phyloP scores from a whole-genome alignment of 1,140 invertebrate species.

The Orchesella cincta region DNA sequence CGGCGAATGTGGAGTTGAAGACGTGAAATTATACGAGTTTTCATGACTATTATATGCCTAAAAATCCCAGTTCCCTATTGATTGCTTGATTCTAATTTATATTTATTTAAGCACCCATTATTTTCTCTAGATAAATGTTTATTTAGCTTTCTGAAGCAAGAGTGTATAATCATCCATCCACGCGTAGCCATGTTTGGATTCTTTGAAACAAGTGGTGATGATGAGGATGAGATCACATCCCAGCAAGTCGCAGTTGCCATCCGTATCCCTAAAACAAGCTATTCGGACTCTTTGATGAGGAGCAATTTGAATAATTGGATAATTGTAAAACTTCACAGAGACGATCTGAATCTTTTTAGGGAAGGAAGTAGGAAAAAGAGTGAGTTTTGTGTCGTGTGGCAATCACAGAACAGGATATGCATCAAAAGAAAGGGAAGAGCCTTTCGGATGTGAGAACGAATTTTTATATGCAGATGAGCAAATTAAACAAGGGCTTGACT shows the following conservation, averaged over 20 bases:
- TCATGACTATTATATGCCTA: background rate
- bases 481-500: constrained; percentile 28
- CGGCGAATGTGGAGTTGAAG: no score
- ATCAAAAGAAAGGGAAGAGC: background rate
- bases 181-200: constrained; percentile 9
- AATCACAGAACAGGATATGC: background rate
- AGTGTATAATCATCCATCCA: background rate
- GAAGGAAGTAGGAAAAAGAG: no score
- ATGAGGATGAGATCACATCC: no score
- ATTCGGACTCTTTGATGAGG: background rate
- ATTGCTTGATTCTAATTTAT: background rate
- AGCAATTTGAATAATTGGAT: constrained; percentile 26
- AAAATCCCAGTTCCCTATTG: background rate
- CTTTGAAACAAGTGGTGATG: background rate
- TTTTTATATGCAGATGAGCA: constrained; percentile 17
- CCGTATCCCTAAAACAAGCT: no score
- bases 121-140: background rate
- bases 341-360: background rate
- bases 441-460: background rate
- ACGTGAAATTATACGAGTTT: no score
- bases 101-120: background rate
- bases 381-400: background rate
- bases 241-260: no score
- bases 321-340: background rate
- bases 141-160: no score